Conservation (phyloP, 1,140 invertebrate species). For the Hylaeus volcanicus region DNA sequence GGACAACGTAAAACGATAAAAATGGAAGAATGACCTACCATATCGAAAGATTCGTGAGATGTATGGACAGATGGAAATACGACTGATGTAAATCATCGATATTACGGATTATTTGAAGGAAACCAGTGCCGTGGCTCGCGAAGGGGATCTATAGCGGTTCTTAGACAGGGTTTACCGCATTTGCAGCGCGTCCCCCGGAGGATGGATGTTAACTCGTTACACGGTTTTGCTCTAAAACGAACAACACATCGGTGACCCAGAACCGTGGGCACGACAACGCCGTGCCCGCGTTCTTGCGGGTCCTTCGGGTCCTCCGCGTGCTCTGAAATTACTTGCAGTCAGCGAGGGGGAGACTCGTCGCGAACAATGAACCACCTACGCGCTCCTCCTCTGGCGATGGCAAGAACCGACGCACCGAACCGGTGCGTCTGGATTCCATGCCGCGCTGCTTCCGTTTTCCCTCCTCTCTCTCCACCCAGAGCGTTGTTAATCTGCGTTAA, state of each 20-base stretch:
- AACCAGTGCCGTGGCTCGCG: too few relatives aligned
- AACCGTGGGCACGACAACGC: slow-evolving; percentile 25
- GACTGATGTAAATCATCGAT: too few relatives aligned
- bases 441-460: not conserved
- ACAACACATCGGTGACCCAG: slow-evolving; percentile 19
- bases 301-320: not conserved
- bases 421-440: slow-evolving; percentile 6
- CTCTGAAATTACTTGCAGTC: slow-evolving; percentile 33
- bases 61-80: too few relatives aligned
- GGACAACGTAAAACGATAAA: too few relatives aligned
- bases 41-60: too few relatives aligned
- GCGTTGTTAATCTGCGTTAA: slow-evolving; percentile 1
- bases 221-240: slow-evolving; percentile 57
- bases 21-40: too few relatives aligned
- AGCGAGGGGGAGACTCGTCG: not conserved
- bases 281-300: slow-evolving; percentile 21
- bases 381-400: not conserved
- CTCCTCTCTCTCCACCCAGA: not conserved
- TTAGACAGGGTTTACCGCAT: slow-evolving; percentile 16
- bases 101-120: too few relatives aligned
- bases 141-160: too few relatives aligned
- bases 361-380: slow-evolving; percentile 11
- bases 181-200: slow-evolving; percentile 21
- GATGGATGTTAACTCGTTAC: slow-evolving; percentile 57
- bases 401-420: slow-evolving; percentile 20